These are phyloP conservation scores for Amphipoea oculea DNA, from an alignment of 2,888 invertebrate species.

Conservation along the genomic window DNA sequence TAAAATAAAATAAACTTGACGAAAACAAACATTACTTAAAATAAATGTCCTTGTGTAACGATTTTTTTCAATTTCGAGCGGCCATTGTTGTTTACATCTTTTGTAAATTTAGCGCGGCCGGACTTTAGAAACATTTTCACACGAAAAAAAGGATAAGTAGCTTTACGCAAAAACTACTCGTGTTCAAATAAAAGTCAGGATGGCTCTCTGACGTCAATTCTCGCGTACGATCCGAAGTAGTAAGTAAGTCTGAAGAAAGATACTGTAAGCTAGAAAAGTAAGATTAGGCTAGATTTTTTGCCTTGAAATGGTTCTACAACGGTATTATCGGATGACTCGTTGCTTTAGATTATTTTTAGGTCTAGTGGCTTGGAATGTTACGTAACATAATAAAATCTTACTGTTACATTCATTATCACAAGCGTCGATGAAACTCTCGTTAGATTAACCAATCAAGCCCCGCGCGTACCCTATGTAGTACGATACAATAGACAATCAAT, in stretches of 20 bases:
- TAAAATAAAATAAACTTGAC: no score
- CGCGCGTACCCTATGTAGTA: no score
- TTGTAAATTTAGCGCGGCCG: no score
- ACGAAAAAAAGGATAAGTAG: conserved; percentile 15
- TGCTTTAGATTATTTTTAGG: not conserved
- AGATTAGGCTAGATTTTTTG: not conserved
- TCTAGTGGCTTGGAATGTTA: not conserved
- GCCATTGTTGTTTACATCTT: no score
- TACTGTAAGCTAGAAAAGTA: not conserved
- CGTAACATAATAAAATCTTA: not conserved
- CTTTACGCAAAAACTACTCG: conserved; percentile 6
- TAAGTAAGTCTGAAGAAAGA: not conserved
- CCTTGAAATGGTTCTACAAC: not conserved
- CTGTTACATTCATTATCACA: no score
- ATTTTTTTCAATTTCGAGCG: no score
- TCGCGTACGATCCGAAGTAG: not conserved
- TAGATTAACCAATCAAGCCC: no score
- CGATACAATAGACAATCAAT: no score
- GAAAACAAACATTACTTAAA: no score
- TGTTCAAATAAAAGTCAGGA: conserved; percentile 4
- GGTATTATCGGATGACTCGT: not conserved
- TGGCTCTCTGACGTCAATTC: conserved; percentile 9
- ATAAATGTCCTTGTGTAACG: no score
- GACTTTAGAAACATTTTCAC: not conserved
- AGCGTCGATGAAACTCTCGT: no score